Evolutionary conservation across 2,888 invertebrate species (phyloP), one percentile per base, ranked within the genome.

Genomic region (Oscheius myriophilus): DNA sequence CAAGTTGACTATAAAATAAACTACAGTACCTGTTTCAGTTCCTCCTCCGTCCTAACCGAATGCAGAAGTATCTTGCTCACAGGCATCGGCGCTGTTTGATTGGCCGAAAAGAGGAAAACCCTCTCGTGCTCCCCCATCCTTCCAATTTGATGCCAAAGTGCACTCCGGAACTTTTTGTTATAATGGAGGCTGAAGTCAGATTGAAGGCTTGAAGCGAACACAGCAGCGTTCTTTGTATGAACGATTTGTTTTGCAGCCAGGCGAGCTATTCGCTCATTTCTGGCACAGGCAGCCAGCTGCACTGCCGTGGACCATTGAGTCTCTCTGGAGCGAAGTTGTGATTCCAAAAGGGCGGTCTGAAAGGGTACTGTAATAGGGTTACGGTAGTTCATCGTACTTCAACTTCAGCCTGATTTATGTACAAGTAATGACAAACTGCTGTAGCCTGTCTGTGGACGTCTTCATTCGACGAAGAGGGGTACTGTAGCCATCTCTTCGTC

Each of bases 391-490:
- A 45, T 23, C 41, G 52, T 51, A 73, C 75, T 49, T 71, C 68
- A 41, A 43, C 64, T 39, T 67, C 70, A 3, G 58, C 64, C 16
- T 67, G 62, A 33, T 67, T 67, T 11, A 73, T 75, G 69, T 77
- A 82, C 18, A 85, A 70, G 67, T 78, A 79, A 72, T 85, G 83
- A 64, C 85, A 85, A 11, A 85, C 75, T 21, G 84, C 84, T 11
- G 83, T 83, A 25, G 73, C 73, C 46, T 84, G 82, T 64, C 83
- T 82, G 59, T 86, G 82, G 11, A 84, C 79, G 55, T 85, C 84
- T 42, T 80, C 79, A 9, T 79, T 72, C 59, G 81, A 75, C 1
- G 82, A 81, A 53, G 79, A 80, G 14, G 81, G 81, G 51, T 77
- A 70, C 3, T 70, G 57, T 1, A 81, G 67, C 85, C 85, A 85